Evolutionary conservation across 2,113 vertebrate genomes (phyloP).

Genomic region (Anseranas semipalmata): DNA sequence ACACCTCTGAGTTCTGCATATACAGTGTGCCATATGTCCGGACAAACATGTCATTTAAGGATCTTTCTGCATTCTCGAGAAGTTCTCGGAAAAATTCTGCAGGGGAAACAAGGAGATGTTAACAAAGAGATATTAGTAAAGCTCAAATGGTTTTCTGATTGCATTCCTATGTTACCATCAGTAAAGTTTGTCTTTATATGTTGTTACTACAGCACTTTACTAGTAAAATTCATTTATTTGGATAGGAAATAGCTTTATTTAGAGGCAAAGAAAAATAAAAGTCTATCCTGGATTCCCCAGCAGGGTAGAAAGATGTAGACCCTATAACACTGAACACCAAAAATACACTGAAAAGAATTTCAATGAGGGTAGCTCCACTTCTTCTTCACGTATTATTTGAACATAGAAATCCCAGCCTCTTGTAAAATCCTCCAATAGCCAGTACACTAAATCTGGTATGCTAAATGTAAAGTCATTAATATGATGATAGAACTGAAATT

Average conservation of each 20-base stretch:
- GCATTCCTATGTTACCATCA: background rate
- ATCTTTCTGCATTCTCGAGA: constrained; percentile 93
- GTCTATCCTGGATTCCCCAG: background rate
- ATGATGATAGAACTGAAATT: background rate
- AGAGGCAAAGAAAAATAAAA: background rate
- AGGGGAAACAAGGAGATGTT: constrained; percentile 20
- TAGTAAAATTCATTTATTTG: background rate
- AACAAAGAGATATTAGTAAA: background rate
- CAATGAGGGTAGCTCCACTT: background rate
- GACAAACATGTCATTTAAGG: constrained; percentile 92
- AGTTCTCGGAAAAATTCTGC: constrained; percentile 96
- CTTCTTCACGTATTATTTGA: background rate
- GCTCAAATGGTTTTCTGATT: accelerated
- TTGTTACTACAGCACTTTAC: background rate
- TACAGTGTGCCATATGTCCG: constrained; percentile 92
- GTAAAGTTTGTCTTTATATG: background rate
- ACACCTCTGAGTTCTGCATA: constrained; percentile 94
- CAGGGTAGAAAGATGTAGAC: background rate
- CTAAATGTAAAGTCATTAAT: background rate
- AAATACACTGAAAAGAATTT: background rate
- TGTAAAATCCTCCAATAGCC: background rate
- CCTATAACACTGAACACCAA: background rate
- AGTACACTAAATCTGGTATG: background rate
- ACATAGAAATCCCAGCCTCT: background rate
- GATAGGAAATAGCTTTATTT: background rate